Evolutionary conservation across 2,888 invertebrate genomes (phyloP).

Genomic region (Camponotus fellah): DNA sequence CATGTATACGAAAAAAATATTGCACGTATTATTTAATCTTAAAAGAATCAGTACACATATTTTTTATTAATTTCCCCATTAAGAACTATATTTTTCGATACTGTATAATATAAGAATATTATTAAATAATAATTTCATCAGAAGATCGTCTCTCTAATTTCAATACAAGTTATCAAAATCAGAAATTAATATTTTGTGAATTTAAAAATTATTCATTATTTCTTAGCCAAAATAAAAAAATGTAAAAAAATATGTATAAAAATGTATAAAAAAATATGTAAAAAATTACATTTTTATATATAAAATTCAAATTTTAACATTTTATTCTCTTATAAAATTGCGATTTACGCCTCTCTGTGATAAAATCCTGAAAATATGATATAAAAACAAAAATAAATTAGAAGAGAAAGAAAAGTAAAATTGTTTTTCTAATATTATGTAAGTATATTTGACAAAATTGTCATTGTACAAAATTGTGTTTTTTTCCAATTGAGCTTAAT

Average conservation of each 20-base stretch:
- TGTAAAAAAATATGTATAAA: no score
- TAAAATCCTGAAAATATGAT: no score
- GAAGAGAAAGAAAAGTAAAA: neutral
- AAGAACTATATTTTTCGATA: neutral
- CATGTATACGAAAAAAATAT: conserved; percentile 8
- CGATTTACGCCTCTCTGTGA: no score
- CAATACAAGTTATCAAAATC: no score
- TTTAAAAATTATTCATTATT: no score
- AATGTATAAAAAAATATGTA: no score
- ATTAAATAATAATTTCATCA: neutral
- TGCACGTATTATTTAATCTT: neutral
- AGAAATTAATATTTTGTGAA: no score
- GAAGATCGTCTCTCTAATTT: no score
- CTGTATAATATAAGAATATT: neutral
- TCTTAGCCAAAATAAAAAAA: no score
- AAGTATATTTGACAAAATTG: neutral
- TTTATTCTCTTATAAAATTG: no score
- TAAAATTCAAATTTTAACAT: no score
- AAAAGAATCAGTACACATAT: neutral
- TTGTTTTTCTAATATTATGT: neutral
- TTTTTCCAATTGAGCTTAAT: neutral
- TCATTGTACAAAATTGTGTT: neutral
- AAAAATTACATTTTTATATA: no score
- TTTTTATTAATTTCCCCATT: neutral
- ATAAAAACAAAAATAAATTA: neutral